A percentile compares a stretch with the other conserved stretches of the same genome.
Conservation (phyloP, 1,140 invertebrate species). For the Euwallacea similis region DNA sequence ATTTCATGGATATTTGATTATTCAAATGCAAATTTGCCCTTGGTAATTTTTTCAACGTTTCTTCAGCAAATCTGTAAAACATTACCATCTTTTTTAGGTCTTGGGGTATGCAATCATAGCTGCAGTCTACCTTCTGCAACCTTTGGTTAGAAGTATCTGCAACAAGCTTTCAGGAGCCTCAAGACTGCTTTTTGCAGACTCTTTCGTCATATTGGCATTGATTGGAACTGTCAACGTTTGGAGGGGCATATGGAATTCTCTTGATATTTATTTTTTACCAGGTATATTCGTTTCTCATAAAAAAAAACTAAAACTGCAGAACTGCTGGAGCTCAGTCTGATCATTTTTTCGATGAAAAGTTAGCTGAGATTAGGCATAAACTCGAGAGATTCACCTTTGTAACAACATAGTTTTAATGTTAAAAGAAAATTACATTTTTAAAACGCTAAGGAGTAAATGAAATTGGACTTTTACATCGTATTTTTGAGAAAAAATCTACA, state of each 20-base stretch:
- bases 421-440: too few species aligned
- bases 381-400: too few species aligned
- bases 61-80: too few species aligned
- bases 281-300: conserved; percentile 51
- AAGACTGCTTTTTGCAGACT: conserved; percentile 70
- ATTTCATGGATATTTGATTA: too few species aligned
- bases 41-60: too few species aligned
- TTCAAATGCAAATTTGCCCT: too few species aligned
- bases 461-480: too few species aligned
- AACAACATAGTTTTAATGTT: too few species aligned
- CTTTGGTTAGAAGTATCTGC: conserved; percentile 68
- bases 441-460: too few species aligned
- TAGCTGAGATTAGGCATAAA: too few species aligned
- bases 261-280: conserved; percentile 79
- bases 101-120: conserved; percentile 73
- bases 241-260: conserved; percentile 80
- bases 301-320: not conserved
- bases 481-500: too few species aligned
- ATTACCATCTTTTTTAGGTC: conserved; percentile 58
- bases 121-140: conserved; percentile 73
- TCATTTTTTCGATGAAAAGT: too few species aligned
- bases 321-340: not conserved
- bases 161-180: conserved; percentile 64
- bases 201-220: conserved; percentile 75
- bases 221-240: conserved; percentile 83